Conservation (phyloP, 2,113 vertebrate species). For the Picathartes gymnocephalus region DNA sequence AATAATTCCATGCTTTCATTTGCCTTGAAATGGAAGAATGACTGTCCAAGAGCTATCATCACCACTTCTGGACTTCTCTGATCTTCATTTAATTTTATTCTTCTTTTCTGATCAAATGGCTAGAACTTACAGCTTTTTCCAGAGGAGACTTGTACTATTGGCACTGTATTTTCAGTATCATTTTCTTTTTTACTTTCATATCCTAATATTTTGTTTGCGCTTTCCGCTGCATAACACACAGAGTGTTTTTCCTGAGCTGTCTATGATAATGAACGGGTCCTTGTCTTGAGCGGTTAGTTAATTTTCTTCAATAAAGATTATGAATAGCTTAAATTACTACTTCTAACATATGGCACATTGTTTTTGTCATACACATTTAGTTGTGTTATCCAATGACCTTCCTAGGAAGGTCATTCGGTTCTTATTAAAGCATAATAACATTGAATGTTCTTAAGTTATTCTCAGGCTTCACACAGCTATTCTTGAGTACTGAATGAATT, state of each 20-base stretch:
- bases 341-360: background rate
- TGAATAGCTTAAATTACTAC: background rate
- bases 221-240: background rate
- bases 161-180: background rate
- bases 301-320: background rate
- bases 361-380: background rate
- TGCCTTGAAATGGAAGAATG: background rate
- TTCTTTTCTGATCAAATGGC: background rate
- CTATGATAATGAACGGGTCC: background rate
- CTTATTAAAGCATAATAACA: background rate
- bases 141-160: background rate
- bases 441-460: background rate
- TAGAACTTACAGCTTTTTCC: background rate
- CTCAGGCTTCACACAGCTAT: background rate
- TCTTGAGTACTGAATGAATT: background rate
- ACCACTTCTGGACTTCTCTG: background rate
- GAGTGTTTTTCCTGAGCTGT: background rate
- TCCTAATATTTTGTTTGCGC: background rate
- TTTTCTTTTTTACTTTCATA: background rate
- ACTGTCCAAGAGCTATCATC: background rate
- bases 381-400: background rate
- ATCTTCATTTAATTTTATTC: background rate
- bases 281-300: background rate
- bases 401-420: background rate
- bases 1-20: background rate